A percentile compares a stretch with the other conserved stretches of the same genome.
Evolutionary conservation across 2,888 invertebrate species (phyloP).

Genomic region (Netelia melanura): DNA sequence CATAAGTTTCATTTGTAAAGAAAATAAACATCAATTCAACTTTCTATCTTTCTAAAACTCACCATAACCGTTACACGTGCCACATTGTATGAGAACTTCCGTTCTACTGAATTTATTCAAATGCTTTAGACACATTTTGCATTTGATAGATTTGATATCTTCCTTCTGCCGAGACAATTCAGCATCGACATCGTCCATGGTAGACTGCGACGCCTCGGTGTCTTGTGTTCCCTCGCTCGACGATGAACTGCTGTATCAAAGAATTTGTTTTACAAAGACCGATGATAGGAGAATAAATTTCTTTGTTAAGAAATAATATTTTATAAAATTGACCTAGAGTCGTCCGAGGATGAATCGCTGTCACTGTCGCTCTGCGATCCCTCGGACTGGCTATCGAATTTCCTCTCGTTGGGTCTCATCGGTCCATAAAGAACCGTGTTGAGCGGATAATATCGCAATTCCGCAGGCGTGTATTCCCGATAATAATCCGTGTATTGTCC

Average conservation of each 20-base stretch:
- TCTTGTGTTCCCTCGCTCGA: conserved; percentile 85
- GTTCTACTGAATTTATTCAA: conserved; percentile 85
- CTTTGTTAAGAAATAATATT: conserved; percentile 18
- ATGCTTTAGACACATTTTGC: conserved; percentile 85
- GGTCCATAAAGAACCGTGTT: conserved; percentile 93
- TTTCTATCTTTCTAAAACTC: conserved; percentile 80
- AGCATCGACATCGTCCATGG: conserved; percentile 83
- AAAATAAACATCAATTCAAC: background rate
- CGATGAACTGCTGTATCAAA: conserved; percentile 80
- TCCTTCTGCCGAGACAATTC: conserved; percentile 81
- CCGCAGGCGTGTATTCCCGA: conserved; percentile 91
- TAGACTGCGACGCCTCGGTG: conserved; percentile 84
- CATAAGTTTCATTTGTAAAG: background rate
- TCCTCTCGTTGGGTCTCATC: conserved; percentile 85
- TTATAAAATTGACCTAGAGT: conserved; percentile 83
- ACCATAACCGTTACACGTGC: conserved; percentile 88
- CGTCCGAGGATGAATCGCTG: conserved; percentile 84
- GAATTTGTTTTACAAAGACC: conserved; percentile 61
- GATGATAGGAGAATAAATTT: too few relatives aligned
- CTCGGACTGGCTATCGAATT: conserved; percentile 86
- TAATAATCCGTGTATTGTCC: conserved; percentile 98
- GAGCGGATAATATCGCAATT: conserved; percentile 96
- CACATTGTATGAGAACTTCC: conserved; percentile 87
- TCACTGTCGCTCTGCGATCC: conserved; percentile 85
- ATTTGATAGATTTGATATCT: conserved; percentile 81